Base-by-base conservation (phyloP, 2,113 vertebrate genomes). In the Candoia aspera region DNA sequence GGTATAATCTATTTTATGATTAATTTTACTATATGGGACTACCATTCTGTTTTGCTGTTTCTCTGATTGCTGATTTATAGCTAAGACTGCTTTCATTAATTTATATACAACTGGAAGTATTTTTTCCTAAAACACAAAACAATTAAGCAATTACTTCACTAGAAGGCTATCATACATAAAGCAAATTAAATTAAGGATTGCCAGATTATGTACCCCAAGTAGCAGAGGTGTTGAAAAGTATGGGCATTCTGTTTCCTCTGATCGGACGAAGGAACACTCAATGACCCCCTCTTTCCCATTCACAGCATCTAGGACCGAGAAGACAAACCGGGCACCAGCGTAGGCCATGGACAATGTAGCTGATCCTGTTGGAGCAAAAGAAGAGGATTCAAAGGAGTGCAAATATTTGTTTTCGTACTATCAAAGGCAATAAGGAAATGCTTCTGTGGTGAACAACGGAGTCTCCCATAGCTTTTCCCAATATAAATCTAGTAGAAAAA, bases 341-440 rank as follows among this genome's bases (percentile, higher is more conserved):
- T 99, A 99, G 0, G 99, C 99, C 99, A 99, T 99, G 0, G 99
- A 99, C 85, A 99, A 97, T 3, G 99, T 99, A 33, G 99, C 99
- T 90, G 99, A 99, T 29, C 99, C 99, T 99, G 95, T 3, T 88
- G 90, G 49, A 90, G 68, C 57, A 73, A 73, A 19, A 2, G 53
- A 8, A 1, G 17, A 60, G n/a, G 11, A 60, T 17, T 49, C 57
- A 83, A 3, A n/a, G 37, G 4, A 17, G 1, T 0, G 13, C 0
- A 1, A 8, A 57, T 2, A 46, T 26, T 49, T 21, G 33, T n/a
- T 1, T 29, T 33, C 26, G 1, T 24, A 15, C 37, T 42, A 12
- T 17, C 33, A 17, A 4, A 19, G 26, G 17, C 13, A 4, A 57
- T 24, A 68, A 54, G 19, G 46, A 57, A 73, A 73, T 12, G 19